Base-by-base conservation (phyloP, 2,797 vertebrate species). In the Oophaga sylvatica region DNA sequence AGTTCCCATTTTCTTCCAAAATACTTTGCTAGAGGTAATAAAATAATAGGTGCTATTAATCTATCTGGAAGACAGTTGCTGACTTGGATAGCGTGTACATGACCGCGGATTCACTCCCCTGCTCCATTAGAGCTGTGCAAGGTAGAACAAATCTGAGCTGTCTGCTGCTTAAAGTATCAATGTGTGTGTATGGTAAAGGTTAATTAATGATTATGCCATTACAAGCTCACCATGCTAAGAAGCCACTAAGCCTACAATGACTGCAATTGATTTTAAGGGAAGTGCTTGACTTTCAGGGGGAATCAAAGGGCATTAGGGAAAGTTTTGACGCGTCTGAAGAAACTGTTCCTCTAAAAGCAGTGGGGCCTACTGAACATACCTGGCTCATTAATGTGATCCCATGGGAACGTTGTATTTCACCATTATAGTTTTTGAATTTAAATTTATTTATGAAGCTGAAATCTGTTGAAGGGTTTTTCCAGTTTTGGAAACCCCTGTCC, bases 171-270 rank as follows among this genome's bases (percentile, higher is more conserved):
- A 70, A 81, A 80, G 85, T 86, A 87, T 87, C 79, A 62, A 63
- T 73, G 67, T 70, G 80, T 41, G 63, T 73, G 19, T 29, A 79
- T 83, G 81, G 86, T 70, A 78, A 70, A 78, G 86, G 86, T 78
- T 87, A 87, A 78, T 87, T 59, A 67, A 87, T 83, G 62, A 83
- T 87, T 83, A 71, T 73, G 57, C 73, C 73, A 77, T 87, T 87
- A 87, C 48, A 83, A 60, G 79, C 73, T 83, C 26, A 83, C 79
- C 59, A 60, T 83, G 73, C 63, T 83, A 83, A 57, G 48, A 87
- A 35, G 62, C 62, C 76, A 68, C 86, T 79, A 87, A 87, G 48
- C 63, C 29, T 71, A 75, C 71, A 87, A 77, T 68, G 71, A 62
- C 73, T 79, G 22, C 41, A 59, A 79, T 60, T 57, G 60, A 87